phyloP scores from a whole-genome alignment of 2,888 invertebrate genomes.

The Brachyptera putata region DNA sequence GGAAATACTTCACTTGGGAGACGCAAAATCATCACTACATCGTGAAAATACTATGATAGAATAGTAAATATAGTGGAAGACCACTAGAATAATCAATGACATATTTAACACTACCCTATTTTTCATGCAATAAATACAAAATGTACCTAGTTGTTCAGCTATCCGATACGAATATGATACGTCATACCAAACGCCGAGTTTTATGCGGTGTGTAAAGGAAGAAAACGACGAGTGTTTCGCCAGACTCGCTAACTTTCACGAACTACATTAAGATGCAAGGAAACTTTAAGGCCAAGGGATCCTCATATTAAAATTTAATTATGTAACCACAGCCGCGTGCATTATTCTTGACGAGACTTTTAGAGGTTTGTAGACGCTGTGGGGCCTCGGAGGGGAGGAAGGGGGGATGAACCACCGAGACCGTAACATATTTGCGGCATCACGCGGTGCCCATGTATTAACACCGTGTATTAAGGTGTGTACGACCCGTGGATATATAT shows the following conservation, averaged over 20 bases:
- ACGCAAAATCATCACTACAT: too few species aligned
- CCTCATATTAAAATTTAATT: conserved; percentile 28
- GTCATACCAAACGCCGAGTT: too few species aligned
- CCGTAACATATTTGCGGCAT: neutral
- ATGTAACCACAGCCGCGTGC: conserved; percentile 23
- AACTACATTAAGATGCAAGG: conserved; percentile 26
- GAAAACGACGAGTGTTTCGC: neutral
- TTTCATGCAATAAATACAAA: too few species aligned
- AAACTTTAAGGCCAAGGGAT: conserved; percentile 23
- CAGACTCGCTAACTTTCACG: conserved; percentile 8
- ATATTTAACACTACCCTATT: too few species aligned
- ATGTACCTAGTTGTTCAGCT: too few species aligned
- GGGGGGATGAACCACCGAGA: neutral
- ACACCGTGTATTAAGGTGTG: too few species aligned
- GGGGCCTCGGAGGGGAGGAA: neutral
- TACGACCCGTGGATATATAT: too few species aligned
- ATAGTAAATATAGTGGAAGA: too few species aligned
- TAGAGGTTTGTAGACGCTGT: neutral
- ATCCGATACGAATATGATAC: too few species aligned
- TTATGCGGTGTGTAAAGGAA: neutral
- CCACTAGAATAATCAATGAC: too few species aligned
- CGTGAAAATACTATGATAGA: too few species aligned
- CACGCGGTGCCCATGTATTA: neutral
- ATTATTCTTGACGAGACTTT: conserved; percentile 18
- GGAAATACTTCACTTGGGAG: too few species aligned